A percentile compares a stretch with the other conserved stretches of the same genome.
These are phyloP conservation scores for Eucidaris tribuloides DNA, from an alignment of 35 echinoderm and acorn worm species.

Conservation along the genomic window DNA sequence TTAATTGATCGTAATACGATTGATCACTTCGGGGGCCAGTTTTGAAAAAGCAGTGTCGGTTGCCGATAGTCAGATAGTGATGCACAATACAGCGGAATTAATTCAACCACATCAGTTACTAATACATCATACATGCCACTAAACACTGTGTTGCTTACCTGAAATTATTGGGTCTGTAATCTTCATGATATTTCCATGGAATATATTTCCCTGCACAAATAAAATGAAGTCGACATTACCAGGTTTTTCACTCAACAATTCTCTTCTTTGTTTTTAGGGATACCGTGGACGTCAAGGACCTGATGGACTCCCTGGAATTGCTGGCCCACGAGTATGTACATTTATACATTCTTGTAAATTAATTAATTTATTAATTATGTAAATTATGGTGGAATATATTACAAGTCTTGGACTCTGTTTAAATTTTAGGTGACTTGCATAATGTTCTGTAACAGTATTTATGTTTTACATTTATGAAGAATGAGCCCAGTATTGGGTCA, in stretches of 20 bases:
- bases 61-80: too few relatives aligned
- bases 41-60: too few relatives aligned
- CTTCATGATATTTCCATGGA: neutral
- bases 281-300: conserved; percentile 39
- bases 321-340: conserved; percentile 28
- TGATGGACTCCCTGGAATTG: conserved; percentile 34
- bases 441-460: neutral
- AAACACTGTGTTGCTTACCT: neutral
- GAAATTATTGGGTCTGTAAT: neutral
- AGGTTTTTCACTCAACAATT: neutral
- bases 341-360: neutral
- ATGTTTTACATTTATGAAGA: neutral
- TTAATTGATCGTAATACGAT: too few relatives aligned
- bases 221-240: neutral
- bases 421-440: neutral
- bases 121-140: too few relatives aligned
- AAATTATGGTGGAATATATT: neutral
- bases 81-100: too few relatives aligned
- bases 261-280: neutral
- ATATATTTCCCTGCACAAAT: neutral
- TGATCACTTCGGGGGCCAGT: too few relatives aligned
- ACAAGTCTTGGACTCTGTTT: neutral
- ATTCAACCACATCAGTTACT: too few relatives aligned
- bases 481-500: neutral
- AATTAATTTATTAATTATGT: neutral